Percentiles rank a stretch among this genome's conserved stretches.
Conservation (phyloP, 1,140 invertebrate genomes). For the Reticulitermes speratus region DNA sequence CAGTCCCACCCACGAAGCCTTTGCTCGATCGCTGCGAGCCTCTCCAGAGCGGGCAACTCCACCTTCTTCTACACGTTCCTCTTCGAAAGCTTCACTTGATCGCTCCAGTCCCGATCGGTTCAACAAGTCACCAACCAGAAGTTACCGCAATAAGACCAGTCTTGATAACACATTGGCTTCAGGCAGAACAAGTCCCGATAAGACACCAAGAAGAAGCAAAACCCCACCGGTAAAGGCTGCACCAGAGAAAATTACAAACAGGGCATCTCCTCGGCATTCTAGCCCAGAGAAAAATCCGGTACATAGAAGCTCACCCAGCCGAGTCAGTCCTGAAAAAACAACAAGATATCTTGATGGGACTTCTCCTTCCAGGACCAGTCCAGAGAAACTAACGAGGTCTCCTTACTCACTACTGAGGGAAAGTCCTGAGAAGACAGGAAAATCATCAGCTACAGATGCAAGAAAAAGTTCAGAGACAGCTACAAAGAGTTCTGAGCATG, state of each 20-base stretch:
- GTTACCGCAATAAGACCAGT: slow-evolving; percentile 25
- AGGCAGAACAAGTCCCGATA: slow-evolving; percentile 27
- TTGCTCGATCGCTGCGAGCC: slow-evolving; percentile 65
- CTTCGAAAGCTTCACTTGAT: slow-evolving; percentile 41
- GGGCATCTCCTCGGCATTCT: neutral
- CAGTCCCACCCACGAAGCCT: slow-evolving; percentile 68
- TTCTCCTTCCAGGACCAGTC: neutral
- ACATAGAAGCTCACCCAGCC: slow-evolving; percentile 56
- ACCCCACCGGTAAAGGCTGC: slow-evolving; percentile 28
- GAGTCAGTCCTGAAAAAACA: slow-evolving; percentile 56
- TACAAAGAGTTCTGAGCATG: neutral
- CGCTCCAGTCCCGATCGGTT: slow-evolving; percentile 28
- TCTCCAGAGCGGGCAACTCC: slow-evolving; percentile 53
- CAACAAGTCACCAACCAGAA: slow-evolving; percentile 6
- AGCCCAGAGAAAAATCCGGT: slow-evolving; percentile 40
- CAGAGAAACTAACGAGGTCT: slow-evolving; percentile 21
- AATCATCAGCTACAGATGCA: neutral
- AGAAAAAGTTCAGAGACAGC: slow-evolving; percentile 35
- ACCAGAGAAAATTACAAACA: slow-evolving; percentile 18
- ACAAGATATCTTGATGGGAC: slow-evolving; percentile 11
- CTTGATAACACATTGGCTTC: slow-evolving; percentile 27
- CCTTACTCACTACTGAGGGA: slow-evolving; percentile 23
- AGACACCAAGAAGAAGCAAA: neutral
- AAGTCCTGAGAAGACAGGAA: slow-evolving; percentile 25
- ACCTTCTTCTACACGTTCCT: slow-evolving; percentile 51